phyloP scores from a whole-genome alignment of 2,113 vertebrate genomes.

The Donacobius atricapilla region DNA sequence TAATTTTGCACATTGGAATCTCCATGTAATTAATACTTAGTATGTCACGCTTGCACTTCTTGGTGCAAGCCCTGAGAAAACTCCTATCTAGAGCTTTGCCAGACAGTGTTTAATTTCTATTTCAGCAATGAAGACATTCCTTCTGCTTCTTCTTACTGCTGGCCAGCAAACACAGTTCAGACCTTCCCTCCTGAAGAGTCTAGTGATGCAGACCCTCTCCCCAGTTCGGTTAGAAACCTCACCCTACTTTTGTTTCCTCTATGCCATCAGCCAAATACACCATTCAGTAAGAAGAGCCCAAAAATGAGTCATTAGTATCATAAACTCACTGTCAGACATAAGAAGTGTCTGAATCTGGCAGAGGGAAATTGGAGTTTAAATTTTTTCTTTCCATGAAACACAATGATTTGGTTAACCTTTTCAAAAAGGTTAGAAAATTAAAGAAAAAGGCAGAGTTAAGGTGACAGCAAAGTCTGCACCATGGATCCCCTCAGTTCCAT shows the following conservation, averaged over 20 bases:
- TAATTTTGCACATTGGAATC: not conserved
- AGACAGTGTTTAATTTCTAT: not conserved
- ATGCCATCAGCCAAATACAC: not conserved
- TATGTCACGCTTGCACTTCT: not conserved
- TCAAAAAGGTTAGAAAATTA: not conserved
- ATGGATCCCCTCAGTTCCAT: not conserved
- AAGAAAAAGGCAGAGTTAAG: not conserved
- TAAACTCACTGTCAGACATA: not conserved
- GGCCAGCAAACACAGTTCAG: not conserved
- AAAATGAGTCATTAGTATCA: not conserved
- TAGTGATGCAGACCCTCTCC: not conserved
- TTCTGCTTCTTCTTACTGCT: not conserved
- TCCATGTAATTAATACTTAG: not conserved
- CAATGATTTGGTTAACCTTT: not conserved
- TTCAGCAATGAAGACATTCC: not conserved
- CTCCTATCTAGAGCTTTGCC: not conserved
- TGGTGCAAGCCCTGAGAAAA: not conserved
- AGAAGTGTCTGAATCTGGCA: not conserved
- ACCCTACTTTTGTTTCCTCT: not conserved
- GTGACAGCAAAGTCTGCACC: not conserved
- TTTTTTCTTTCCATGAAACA: not conserved
- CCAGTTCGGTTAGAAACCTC: accelerated
- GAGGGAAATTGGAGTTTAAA: not conserved
- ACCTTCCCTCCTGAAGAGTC: not conserved
- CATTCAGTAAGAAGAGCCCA: not conserved